Conservation (phyloP, 2,888 invertebrate genomes). For the Isoperla grammatica region DNA sequence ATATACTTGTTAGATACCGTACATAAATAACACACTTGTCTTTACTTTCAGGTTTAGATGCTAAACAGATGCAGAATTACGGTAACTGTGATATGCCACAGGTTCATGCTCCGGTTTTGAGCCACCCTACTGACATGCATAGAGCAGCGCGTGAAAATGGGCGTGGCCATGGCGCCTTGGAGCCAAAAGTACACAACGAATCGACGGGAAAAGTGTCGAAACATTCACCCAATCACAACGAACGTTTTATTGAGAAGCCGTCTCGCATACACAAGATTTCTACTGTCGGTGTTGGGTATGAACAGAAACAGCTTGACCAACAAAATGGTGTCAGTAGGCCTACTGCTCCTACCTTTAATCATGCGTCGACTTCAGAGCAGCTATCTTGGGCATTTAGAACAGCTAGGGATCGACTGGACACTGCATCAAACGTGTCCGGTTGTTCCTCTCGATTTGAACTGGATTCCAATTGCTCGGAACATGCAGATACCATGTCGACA, state of each 20-base stretch:
- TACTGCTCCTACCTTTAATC: not conserved
- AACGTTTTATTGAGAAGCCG: no score
- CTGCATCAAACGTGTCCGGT: slow-evolving; percentile 28
- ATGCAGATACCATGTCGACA: slow-evolving; percentile 28
- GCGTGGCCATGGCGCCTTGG: not conserved
- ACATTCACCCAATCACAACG: no score
- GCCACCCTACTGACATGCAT: not conserved
- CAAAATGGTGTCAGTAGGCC: no score
- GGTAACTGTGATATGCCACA: no score
- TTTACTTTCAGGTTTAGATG: no score
- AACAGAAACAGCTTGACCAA: no score
- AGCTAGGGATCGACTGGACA: slow-evolving; percentile 26
- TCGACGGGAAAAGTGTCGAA: not conserved
- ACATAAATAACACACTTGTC: no score
- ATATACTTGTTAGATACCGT: no score
- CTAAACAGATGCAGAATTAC: no score
- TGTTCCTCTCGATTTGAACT: slow-evolving; percentile 30
- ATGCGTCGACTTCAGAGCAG: slow-evolving; percentile 19
- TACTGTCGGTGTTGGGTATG: no score
- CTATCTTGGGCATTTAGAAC: slow-evolving; percentile 21
- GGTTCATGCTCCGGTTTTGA: not conserved
- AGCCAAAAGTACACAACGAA: not conserved
- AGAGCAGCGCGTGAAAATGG: not conserved
- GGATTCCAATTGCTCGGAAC: slow-evolving; percentile 30
- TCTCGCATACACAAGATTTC: no score